Conservation (phyloP, 2,797 vertebrate species). For the Leucoraja ocellata region DNA sequence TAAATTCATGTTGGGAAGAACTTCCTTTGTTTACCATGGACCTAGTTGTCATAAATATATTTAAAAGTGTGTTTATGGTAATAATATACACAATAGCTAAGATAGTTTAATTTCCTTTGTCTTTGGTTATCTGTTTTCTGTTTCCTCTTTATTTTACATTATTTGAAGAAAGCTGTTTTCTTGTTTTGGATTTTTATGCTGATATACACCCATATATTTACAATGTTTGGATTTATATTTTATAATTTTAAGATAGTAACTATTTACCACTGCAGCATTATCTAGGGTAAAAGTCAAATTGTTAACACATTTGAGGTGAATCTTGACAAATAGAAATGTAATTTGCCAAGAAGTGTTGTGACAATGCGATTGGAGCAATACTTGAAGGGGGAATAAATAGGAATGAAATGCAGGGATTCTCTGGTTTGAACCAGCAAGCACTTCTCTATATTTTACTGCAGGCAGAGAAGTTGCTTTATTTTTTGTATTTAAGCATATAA, state of each 20-base stretch:
- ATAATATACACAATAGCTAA: neutral
- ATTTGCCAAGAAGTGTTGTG: neutral
- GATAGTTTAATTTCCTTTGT: neutral
- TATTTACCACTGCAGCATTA: neutral
- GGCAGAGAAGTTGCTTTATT: neutral
- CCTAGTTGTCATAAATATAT: neutral
- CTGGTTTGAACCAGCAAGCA: neutral
- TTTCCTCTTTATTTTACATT: neutral
- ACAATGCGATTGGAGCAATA: neutral
- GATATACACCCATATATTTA: neutral
- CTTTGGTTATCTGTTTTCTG: neutral
- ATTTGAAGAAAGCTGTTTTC: neutral
- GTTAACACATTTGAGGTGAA: neutral
- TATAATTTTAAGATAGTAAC: neutral
- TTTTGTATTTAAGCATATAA: neutral
- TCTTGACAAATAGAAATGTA: neutral
- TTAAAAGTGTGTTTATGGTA: neutral
- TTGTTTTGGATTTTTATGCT: neutral
- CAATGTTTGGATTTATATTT: neutral
- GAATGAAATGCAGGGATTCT: too few species aligned
- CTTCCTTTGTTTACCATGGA: neutral
- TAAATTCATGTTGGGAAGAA: neutral
- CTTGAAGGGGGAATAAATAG: neutral
- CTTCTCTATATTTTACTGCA: neutral
- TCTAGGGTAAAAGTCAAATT: neutral